Conservation (phyloP, 2,888 invertebrate genomes). For the Diadegma fenestrale region DNA sequence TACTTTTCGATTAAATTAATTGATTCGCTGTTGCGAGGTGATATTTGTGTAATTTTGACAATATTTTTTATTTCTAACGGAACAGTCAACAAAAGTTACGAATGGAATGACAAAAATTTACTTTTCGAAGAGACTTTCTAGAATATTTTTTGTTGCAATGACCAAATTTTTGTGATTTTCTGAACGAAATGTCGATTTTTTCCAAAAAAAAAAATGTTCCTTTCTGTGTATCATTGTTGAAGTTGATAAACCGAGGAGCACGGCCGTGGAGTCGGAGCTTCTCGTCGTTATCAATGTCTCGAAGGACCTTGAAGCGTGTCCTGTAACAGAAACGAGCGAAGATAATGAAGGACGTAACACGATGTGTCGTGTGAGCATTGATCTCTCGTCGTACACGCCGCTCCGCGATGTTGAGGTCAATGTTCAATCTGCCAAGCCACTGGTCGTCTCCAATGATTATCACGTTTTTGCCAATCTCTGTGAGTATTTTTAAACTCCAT, state of each 20-base stretch:
- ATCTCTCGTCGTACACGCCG: constrained; percentile 87
- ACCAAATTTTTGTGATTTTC: no score
- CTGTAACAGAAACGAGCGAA: constrained; percentile 73
- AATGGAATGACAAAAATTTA: no score
- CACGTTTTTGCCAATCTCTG: constrained; percentile 83
- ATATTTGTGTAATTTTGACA: no score
- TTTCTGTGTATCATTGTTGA: neutral
- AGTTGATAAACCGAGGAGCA: constrained; percentile 72
- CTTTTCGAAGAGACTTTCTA: no score
- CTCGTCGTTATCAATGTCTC: constrained; percentile 85
- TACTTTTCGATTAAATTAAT: neutral
- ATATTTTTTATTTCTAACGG: no score
- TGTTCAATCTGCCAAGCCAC: constrained; percentile 87
- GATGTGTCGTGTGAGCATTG: constrained; percentile 87
- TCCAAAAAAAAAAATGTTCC: no score
- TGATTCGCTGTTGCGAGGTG: neutral
- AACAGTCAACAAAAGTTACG: no score
- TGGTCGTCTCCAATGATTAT: constrained; percentile 86
- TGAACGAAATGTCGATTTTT: no score
- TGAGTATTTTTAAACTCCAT: constrained; percentile 70
- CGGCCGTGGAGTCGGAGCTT: constrained; percentile 86
- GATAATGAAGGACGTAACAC: constrained; percentile 75
- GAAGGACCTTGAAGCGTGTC: constrained; percentile 83
- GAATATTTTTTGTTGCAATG: no score
- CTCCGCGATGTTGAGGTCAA: constrained; percentile 90